A percentile compares a stretch with the other conserved stretches of the same genome.
phyloP scores from a whole-genome alignment of 37 sponge, comb jelly and placozoan genomes.

The Ianthella basta region DNA sequence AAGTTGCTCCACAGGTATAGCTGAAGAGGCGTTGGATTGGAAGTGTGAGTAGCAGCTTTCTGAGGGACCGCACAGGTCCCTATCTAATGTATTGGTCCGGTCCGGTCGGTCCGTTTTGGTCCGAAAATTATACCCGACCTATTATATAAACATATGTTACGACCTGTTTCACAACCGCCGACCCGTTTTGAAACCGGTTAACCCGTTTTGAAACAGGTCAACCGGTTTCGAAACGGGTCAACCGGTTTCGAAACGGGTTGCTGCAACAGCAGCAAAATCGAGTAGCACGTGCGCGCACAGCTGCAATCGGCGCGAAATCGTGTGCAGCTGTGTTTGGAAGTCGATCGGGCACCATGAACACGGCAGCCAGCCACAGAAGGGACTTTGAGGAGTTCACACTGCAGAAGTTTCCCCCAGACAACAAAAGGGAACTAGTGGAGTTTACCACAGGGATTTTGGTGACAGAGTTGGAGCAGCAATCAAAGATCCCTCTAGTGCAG shows the following conservation, averaged over 20 bases:
- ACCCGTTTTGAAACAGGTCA: background rate
- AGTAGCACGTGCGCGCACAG: background rate
- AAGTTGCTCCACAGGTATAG: too few species aligned
- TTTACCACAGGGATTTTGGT: constrained; percentile 22
- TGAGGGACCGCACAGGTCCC: too few species aligned
- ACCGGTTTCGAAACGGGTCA: background rate
- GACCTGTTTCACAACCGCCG: background rate
- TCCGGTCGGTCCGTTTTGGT: too few species aligned
- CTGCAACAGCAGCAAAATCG: background rate
- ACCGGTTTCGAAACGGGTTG: background rate
- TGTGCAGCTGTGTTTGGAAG: background rate
- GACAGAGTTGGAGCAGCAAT: background rate
- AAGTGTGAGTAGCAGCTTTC: too few species aligned
- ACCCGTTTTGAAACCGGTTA: background rate
- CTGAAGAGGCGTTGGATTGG: too few species aligned
- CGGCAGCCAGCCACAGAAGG: background rate
- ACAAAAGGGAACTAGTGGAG: constrained; percentile 20
- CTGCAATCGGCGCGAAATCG: background rate
- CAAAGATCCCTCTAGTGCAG: constrained; percentile 23
- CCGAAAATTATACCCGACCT: too few species aligned
- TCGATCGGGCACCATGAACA: background rate
- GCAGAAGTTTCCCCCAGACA: background rate
- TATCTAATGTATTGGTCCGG: too few species aligned
- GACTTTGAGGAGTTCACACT: background rate
- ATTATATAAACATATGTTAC: background rate